Evolutionary conservation across 1,140 invertebrate species (phyloP), one percentile per base, ranked within the genome.

Genomic region (Magallana gigas): DNA sequence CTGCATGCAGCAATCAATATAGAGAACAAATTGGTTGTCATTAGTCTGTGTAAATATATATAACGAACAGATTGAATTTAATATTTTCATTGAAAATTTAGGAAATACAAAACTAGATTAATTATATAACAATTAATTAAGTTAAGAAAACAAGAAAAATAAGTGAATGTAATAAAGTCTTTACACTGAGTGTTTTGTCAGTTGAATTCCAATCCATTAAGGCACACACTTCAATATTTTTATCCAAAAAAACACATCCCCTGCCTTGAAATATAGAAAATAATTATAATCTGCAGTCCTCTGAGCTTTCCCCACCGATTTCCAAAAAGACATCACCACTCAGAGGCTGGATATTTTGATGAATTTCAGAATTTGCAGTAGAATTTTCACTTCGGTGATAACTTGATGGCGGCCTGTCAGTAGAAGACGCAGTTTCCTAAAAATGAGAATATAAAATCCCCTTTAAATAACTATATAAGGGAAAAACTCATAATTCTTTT

Each of bases 101-200:
- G 60, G 60, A 64, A 64, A 64, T 64, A 64, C 60, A 64, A 64
- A 64, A 64, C 60, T 64, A 64, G 60, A 64, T 64, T 64, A 18
- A 64, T 6, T 23, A 62, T 16, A 64, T 64, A 16, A n/a, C 4
- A 14, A 23, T 23, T 23, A 23, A 23, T 23, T 23, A 23, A 64
- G 18, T n/a, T 64, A 16, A n/a, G 16, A n/a, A 64, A 18, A n/a
- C 5, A 64, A 64, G 16, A 2, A 16, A 64, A 64, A 64, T 8
- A 64, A 64, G 14, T 64, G 16, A 64, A 64, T n/a, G 8, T 48
- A 48, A 7, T 16, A 18, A 7, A 64, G 18, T 64, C 60, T 64
- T 64, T 64, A 64, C 60, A 64, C 60, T 64, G 14, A 64, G 60
- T 64, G 60, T 16, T 64, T 64, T 64, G 3, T 64, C 60, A 16